These are phyloP conservation scores for Sebastes matsubarae DNA, from an alignment of 2,797 vertebrate species.

Conservation along the genomic window DNA sequence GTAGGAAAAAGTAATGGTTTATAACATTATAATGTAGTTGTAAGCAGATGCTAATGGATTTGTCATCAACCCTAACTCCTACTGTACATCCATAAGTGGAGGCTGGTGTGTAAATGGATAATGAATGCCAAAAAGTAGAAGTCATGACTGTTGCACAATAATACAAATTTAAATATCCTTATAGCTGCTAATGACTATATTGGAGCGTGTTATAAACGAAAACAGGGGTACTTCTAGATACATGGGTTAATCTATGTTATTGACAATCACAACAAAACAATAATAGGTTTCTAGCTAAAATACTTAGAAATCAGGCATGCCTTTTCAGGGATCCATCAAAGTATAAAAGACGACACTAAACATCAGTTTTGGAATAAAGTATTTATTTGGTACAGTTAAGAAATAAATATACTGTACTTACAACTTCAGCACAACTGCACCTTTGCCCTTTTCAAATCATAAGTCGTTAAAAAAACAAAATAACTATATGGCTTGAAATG, in stretches of 20 bases:
- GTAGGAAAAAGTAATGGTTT: too few relatives aligned
- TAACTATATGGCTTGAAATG: conserved; percentile 18
- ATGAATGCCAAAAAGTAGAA: not conserved
- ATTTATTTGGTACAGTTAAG: conserved; percentile 71
- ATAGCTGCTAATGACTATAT: not conserved
- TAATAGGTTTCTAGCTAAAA: not conserved
- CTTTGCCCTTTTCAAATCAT: conserved; percentile 20
- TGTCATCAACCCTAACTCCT: not conserved
- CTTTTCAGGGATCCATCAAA: not conserved
- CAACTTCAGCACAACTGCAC: conserved; percentile 48
- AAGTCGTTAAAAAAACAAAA: not conserved
- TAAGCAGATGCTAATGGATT: not conserved
- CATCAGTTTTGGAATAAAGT: conserved; percentile 17
- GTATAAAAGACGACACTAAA: not conserved
- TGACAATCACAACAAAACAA: not conserved
- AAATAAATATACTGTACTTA: conserved; percentile 51
- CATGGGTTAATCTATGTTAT: too few relatives aligned
- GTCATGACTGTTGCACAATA: not conserved
- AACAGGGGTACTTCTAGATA: too few relatives aligned
- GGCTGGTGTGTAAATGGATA: not conserved
- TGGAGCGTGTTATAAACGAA: too few relatives aligned
- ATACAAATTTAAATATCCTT: not conserved
- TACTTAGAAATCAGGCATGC: not conserved
- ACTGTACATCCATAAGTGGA: not conserved
- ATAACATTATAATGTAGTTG: too few relatives aligned